A percentile compares a stretch with the other conserved stretches of the same genome.
Conservation (phyloP, 2,797 vertebrate genomes). For the Acridotheres tristis region DNA sequence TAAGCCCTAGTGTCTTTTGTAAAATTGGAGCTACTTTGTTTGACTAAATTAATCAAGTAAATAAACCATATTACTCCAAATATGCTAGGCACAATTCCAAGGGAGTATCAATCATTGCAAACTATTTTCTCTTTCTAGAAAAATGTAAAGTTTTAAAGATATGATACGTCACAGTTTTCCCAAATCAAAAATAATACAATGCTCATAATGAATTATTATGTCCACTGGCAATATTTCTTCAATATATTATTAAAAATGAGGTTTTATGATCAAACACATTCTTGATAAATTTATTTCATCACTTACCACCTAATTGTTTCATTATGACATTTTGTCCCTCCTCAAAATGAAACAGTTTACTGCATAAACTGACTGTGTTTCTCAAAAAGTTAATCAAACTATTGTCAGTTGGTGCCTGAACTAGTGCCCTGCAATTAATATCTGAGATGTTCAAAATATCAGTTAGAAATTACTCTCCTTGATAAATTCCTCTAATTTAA, state of each 20-base stretch:
- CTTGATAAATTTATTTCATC: constrained; percentile 14
- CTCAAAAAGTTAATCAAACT: constrained; percentile 45
- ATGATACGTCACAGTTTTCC: neutral
- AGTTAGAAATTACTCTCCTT: constrained; percentile 21
- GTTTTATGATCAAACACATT: neutral
- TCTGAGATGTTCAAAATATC: constrained; percentile 9
- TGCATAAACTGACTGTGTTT: neutral
- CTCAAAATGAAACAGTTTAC: neutral
- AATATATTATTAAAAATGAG: neutral
- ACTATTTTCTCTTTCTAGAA: neutral
- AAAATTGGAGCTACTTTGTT: neutral
- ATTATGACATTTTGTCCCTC: constrained; percentile 18
- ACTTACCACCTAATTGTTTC: constrained; percentile 1
- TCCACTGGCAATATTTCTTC: neutral
- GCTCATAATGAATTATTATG: neutral
- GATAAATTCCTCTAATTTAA: constrained; percentile 48
- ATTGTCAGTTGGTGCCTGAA: constrained; percentile 23
- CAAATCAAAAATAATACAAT: neutral
- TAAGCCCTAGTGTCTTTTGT: neutral
- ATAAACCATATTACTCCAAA: neutral
- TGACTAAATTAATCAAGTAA: neutral
- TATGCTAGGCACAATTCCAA: neutral
- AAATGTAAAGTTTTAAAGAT: neutral
- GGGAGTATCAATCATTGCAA: neutral
- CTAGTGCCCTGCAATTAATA: constrained; percentile 29